phyloP scores from a whole-genome alignment of 2,888 invertebrate genomes.

The Habroteleia sp. region DNA sequence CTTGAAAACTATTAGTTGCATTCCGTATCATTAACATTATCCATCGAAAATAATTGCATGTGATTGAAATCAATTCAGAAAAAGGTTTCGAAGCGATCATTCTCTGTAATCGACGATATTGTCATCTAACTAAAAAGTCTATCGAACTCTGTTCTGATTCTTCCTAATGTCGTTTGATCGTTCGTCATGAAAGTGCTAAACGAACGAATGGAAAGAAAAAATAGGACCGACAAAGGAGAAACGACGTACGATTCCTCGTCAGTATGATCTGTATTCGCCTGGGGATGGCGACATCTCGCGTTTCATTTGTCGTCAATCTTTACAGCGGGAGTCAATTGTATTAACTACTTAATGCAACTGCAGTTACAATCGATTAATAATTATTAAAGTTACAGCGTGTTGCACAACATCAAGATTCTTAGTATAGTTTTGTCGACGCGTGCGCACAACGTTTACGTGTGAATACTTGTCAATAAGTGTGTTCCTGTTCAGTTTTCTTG shows the following conservation, averaged over 20 bases:
- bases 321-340: slow-evolving; percentile 52
- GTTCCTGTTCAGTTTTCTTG: slow-evolving; percentile 11
- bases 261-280: slow-evolving; percentile 16
- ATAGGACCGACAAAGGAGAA: slow-evolving; percentile 29
- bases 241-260: slow-evolving; percentile 30
- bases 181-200: slow-evolving; percentile 8
- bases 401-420: slow-evolving; percentile 79
- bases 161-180: slow-evolving; percentile 19
- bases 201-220: slow-evolving; percentile 32
- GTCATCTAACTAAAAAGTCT: slow-evolving; percentile 54
- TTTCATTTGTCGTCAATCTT: slow-evolving; percentile 42
- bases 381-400: slow-evolving; percentile 77
- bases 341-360: slow-evolving; percentile 76
- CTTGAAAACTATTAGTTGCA: slow-evolving; percentile 1
- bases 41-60: no score
- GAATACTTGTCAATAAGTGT: slow-evolving; percentile 47
- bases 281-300: slow-evolving; percentile 23
- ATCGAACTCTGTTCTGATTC: slow-evolving; percentile 56
- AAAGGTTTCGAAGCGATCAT: slow-evolving; percentile 18
- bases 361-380: slow-evolving; percentile 76
- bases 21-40: no score
- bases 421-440: slow-evolving; percentile 62
- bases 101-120: slow-evolving; percentile 30
- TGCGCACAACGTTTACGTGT: slow-evolving; percentile 62
- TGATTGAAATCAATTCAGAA: background rate